Conservation (phyloP, 2,113 vertebrate species). For the Todiramphus saurophagus region DNA sequence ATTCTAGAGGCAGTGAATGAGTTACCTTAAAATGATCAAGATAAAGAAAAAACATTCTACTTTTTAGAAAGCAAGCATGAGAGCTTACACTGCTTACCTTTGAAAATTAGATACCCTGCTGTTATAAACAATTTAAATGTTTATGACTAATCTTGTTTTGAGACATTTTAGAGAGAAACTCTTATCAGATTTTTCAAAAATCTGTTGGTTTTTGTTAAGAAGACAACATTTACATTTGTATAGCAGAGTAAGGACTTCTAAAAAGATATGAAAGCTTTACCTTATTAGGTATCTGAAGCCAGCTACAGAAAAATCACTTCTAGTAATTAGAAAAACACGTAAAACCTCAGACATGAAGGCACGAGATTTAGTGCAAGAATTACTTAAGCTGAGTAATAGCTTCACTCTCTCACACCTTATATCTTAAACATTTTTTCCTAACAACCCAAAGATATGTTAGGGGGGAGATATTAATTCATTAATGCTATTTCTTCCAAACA, state of each 20-base stretch:
- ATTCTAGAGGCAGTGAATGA: not conserved
- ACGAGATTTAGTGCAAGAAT: constrained; percentile 53
- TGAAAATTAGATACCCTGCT: constrained; percentile 29
- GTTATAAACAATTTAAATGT: not conserved
- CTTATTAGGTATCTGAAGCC: constrained; percentile 31
- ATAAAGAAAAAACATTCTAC: not conserved
- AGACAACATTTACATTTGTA: constrained; percentile 30
- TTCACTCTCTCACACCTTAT: not conserved
- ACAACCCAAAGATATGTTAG: not conserved
- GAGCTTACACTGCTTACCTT: not conserved
- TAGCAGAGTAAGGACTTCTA: constrained; percentile 35
- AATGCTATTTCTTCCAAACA: not conserved
- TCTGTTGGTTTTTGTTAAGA: constrained; percentile 50
- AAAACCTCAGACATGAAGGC: constrained; percentile 47
- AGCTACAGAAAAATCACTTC: constrained; percentile 27
- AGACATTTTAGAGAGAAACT: constrained; percentile 36
- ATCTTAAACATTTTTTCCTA: not conserved
- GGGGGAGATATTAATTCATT: not conserved
- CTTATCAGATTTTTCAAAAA: constrained; percentile 21
- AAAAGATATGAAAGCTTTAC: constrained; percentile 44
- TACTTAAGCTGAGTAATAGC: constrained; percentile 6
- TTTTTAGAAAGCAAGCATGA: not conserved
- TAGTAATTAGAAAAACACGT: constrained; percentile 48
- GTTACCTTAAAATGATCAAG: not conserved
- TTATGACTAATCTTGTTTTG: constrained; percentile 45